Evolutionary conservation across 2,888 invertebrate species (phyloP).

Genomic region (Dasypolia templi): DNA sequence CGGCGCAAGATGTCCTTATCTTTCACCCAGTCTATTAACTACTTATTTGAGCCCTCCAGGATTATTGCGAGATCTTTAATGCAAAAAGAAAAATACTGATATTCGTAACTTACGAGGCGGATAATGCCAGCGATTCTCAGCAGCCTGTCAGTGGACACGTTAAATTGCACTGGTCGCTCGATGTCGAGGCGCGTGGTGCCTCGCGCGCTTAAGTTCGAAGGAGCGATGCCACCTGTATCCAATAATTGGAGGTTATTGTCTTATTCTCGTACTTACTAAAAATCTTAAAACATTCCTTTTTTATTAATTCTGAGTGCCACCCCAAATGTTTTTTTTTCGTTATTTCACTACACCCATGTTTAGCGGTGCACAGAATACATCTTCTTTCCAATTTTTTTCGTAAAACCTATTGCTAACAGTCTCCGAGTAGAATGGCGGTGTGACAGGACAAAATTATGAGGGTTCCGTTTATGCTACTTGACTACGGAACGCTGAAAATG

Average conservation of each 20-base stretch:
- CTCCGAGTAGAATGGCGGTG: not conserved
- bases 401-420: too few species aligned
- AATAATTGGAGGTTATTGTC: constrained; percentile 2
- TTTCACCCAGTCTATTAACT: not conserved
- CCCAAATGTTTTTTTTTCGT: not conserved
- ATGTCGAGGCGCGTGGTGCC: constrained; percentile 76
- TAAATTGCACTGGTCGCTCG: constrained; percentile 80
- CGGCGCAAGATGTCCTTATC: not conserved
- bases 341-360: not conserved
- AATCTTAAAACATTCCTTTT: not conserved
- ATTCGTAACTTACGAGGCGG: constrained; percentile 52
- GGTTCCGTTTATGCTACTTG: not conserved
- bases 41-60: not conserved
- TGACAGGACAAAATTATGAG: not conserved
- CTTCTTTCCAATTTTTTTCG: not conserved
- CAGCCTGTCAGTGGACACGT: constrained; percentile 76
- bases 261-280: not conserved
- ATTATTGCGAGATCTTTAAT: not conserved
- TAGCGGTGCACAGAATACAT: not conserved
- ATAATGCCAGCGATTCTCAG: constrained; percentile 71
- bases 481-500: not conserved
- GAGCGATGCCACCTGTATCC: not conserved
- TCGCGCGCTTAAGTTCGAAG: constrained; percentile 60
- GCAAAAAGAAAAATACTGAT: not conserved
- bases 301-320: not conserved